Evolutionary conservation across 1,140 invertebrate species (phyloP).

Genomic region (Ostrea denselamellosa): DNA sequence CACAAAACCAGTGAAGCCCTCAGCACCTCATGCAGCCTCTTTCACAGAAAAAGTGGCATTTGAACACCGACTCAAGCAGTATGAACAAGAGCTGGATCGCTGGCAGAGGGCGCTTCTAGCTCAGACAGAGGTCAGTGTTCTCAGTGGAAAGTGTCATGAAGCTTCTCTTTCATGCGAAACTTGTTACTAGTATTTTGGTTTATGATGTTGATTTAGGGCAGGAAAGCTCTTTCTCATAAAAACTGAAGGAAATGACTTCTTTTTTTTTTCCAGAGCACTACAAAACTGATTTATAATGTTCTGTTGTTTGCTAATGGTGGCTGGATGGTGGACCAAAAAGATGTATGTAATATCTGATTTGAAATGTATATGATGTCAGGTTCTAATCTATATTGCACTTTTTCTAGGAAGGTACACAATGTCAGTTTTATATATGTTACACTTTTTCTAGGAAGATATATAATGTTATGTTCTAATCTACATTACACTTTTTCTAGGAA

Average conservation of each 20-base stretch:
- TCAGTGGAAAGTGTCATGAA: too few species aligned
- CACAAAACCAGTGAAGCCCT: constrained; percentile 84
- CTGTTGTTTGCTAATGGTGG: constrained; percentile 92
- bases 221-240: too few species aligned
- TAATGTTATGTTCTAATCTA: not conserved
- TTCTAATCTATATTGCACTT: too few species aligned
- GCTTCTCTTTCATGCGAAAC: too few species aligned
- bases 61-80: constrained; percentile 89
- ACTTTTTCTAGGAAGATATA: not conserved
- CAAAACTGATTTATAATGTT: constrained; percentile 91
- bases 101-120: constrained; percentile 86
- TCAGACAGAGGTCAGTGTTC: constrained; percentile 81
- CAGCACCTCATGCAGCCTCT: constrained; percentile 80
- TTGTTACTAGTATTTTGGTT: too few species aligned
- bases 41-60: constrained; percentile 93
- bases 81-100: constrained; percentile 86
- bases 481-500: not conserved
- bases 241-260: too few species aligned
- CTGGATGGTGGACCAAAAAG: constrained; percentile 87
- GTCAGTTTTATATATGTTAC: too few species aligned
- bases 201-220: too few species aligned
- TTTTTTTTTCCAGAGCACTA: constrained; percentile 82
- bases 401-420: too few species aligned
- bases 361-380: too few species aligned
- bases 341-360: constrained; percentile 53